These are phyloP conservation scores for Laothoe populi DNA, from an alignment of 2,888 invertebrate genomes.

Conservation along the genomic window DNA sequence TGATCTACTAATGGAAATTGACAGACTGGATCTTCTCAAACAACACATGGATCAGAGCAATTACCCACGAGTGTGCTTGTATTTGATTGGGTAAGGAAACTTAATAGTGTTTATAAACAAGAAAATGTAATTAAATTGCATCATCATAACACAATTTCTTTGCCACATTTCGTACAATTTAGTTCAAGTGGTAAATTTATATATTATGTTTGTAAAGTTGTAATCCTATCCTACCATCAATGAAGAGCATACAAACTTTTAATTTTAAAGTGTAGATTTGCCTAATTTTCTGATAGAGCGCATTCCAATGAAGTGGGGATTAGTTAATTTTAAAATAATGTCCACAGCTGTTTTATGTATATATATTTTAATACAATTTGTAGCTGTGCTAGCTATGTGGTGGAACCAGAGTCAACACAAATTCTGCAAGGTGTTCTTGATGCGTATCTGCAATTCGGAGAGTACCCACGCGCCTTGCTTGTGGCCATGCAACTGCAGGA, in stretches of 20 bases:
- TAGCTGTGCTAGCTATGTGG: slow-evolving; percentile 97
- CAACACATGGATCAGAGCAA: slow-evolving; percentile 95
- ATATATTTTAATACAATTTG: neutral
- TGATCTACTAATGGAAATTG: slow-evolving; percentile 99
- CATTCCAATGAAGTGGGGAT: too few species aligned
- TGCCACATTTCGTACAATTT: too few species aligned
- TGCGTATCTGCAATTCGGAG: slow-evolving; percentile 94
- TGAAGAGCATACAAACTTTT: too few species aligned
- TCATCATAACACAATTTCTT: too few species aligned
- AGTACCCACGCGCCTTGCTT: slow-evolving; percentile 95
- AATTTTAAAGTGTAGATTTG: too few species aligned
- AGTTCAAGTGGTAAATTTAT: too few species aligned
- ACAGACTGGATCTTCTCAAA: slow-evolving; percentile 93
- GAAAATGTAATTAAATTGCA: neutral
- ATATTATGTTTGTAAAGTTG: too few species aligned
- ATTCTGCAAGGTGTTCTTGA: slow-evolving; percentile 93
- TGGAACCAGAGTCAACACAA: slow-evolving; percentile 95
- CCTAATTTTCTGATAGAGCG: too few species aligned
- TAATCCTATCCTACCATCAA: too few species aligned
- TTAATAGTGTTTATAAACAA: neutral
- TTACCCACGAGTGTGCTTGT: slow-evolving; percentile 96
- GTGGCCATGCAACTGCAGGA: slow-evolving; percentile 96
- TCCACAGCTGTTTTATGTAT: too few species aligned
- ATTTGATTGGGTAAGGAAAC: slow-evolving; percentile 86
- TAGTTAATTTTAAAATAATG: too few species aligned